Evolutionary conservation across 2,797 vertebrate species (phyloP).

Genomic region (Peromyscus aztecus): DNA sequence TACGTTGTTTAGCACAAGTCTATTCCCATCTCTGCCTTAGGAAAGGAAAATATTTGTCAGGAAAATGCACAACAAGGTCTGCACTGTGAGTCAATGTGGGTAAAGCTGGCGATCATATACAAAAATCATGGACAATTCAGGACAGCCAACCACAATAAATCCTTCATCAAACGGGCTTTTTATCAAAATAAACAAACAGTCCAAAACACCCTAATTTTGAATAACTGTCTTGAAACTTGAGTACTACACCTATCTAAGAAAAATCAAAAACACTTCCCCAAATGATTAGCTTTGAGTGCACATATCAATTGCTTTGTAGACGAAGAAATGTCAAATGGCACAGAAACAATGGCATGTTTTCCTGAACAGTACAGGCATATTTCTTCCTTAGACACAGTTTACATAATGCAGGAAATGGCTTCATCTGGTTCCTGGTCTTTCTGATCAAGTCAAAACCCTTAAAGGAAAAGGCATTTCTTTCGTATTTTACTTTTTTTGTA

Average conservation of each 20-base stretch:
- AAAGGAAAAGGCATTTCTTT: conserved; percentile 80
- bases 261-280: conserved; percentile 82
- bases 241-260: conserved; percentile 80
- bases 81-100: conserved; percentile 88
- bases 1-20: conserved; percentile 57
- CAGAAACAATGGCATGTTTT: conserved; percentile 35
- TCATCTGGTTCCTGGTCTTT: conserved; percentile 81
- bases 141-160: conserved; percentile 83
- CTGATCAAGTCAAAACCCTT: conserved; percentile 81
- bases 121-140: conserved; percentile 86
- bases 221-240: conserved; percentile 76
- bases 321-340: conserved; percentile 61
- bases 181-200: conserved; percentile 82
- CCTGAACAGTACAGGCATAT: conserved; percentile 74
- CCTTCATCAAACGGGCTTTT: conserved; percentile 84
- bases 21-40: conserved; percentile 78
- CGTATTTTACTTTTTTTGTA: conserved; percentile 68
- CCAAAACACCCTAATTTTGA: conserved; percentile 77
- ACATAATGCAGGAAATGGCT: conserved; percentile 75
- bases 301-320: conserved; percentile 63
- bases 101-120: conserved; percentile 87
- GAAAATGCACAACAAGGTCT: conserved; percentile 90
- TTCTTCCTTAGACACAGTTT: conserved; percentile 58
- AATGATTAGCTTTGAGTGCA: conserved; percentile 70
- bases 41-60: conserved; percentile 87